Evolutionary conservation across 2,888 invertebrate genomes (phyloP).

Genomic region (Hemistola chrysoprasaria): DNA sequence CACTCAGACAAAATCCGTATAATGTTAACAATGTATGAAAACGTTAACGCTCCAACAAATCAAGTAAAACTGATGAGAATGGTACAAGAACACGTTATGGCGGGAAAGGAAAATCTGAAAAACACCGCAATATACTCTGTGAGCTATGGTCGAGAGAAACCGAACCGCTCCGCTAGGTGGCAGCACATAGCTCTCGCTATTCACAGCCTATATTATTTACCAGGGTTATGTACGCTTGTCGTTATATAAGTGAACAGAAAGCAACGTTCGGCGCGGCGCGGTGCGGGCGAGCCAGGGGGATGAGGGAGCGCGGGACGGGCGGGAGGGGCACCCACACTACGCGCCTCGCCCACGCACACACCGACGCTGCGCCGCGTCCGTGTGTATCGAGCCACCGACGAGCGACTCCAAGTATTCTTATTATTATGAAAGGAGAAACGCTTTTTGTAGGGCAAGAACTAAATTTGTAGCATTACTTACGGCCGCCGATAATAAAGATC

Average conservation of each 20-base stretch:
- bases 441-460: slow-evolving; percentile 83
- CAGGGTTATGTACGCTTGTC: slow-evolving; percentile 67
- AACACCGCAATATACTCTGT: slow-evolving; percentile 52
- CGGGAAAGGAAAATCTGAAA: slow-evolving; percentile 60
- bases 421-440: slow-evolving; percentile 83
- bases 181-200: slow-evolving; percentile 76
- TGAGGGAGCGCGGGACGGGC: slow-evolving; percentile 20
- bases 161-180: slow-evolving; percentile 74
- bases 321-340: slow-evolving; percentile 38
- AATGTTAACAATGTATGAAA: too few relatives aligned
- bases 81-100: slow-evolving; percentile 49
- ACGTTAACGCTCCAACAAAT: slow-evolving; percentile 28
- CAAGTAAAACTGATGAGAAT: slow-evolving; percentile 36
- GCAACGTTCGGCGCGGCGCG: slow-evolving; percentile 58
- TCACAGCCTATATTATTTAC: slow-evolving; percentile 79
- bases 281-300: slow-evolving; percentile 32
- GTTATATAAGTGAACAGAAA: slow-evolving; percentile 82
- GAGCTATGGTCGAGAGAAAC: slow-evolving; percentile 52
- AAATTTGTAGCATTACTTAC: slow-evolving; percentile 80
- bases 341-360: slow-evolving; percentile 42
- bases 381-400: slow-evolving; percentile 75
- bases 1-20: too few relatives aligned
- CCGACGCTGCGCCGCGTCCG: slow-evolving; percentile 48
- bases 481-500: slow-evolving; percentile 77
- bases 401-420: slow-evolving; percentile 84